Base-by-base conservation (phyloP, 1,140 invertebrate genomes). In the Zaprionus ornatus region DNA sequence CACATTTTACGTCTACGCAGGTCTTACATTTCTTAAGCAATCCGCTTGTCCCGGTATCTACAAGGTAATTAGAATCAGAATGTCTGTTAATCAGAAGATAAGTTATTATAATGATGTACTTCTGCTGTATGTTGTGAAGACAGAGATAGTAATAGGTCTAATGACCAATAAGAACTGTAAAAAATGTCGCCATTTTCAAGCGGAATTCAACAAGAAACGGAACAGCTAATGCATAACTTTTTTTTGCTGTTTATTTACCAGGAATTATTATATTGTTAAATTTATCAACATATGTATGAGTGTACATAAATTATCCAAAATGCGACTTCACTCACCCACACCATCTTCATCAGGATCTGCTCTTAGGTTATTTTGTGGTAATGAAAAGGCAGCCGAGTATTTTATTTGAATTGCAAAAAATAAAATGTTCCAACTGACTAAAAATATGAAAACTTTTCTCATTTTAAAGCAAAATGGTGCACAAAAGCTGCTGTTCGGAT, bases 1-100 rank as follows among this genome's bases (percentile, higher is more conserved):
- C 94, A 74, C 95, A 95, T 15, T 74, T 67, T 0, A 94, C 92
- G 7, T 92, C 86, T 0, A 92, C 92, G 72, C 94, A 95, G 1
- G 83, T 76, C 13, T 69, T 79, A 64, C 91, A 92, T 67, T 91
- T 88, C 69, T 73, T 79, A 15, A 91, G 45, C n/a, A 92, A 50
- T 4, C 74, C 77, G 6, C 69, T 87, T 19, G 66, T 83, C 15
- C 40, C 64, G 1, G 1, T 17, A 13, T 40, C 72, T 74, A n/a
- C 12, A 73, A 40, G n/a, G 13, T 19, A 23, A 17, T n/a, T 9
- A 40, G 0, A 27, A 10, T n/a, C n/a, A n/a, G n/a, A n/a, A 15
- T 21, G 27, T 19, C 29, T 67, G 13, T 59, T 15, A 17, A 13
- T 56, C 29, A 4, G 1, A 5, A 27, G 13, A 7, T 45, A 29